These are phyloP conservation scores for Paragorgia papillata DNA, from an alignment of 92 coral and sea anemone genomes.

Conservation along the genomic window DNA sequence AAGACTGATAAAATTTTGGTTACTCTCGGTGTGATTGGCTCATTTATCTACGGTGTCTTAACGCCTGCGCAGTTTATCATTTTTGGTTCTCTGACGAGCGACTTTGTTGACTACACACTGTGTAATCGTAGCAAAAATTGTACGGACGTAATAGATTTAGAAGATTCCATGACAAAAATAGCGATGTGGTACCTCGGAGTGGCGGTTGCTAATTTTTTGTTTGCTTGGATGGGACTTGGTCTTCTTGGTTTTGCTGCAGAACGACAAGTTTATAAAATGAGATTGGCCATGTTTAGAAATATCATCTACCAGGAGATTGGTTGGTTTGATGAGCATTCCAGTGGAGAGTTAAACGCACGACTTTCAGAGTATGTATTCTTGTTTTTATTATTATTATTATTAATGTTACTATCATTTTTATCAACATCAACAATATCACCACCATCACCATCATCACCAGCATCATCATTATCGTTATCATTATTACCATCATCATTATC, in stretches of 20 bases:
- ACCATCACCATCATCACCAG: no score
- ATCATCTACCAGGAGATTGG: slow-evolving; percentile 56
- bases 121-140: not conserved
- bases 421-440: no score
- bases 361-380: slow-evolving; percentile 46
- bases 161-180: slow-evolving; percentile 29
- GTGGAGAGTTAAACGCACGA: slow-evolving; percentile 53
- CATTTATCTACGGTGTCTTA: not conserved
- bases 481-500: no score
- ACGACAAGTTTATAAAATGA: slow-evolving; percentile 55
- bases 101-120: slow-evolving; percentile 11
- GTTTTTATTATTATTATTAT: no score
- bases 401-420: no score
- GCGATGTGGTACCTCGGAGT: slow-evolving; percentile 29
- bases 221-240: slow-evolving; percentile 29
- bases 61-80: slow-evolving; percentile 26
- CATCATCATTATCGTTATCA: no score
- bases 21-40: slow-evolving; percentile 1
- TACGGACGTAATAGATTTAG: not conserved
- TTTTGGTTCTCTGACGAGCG: not conserved
- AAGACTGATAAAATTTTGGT: slow-evolving; percentile 10
- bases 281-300: slow-evolving; percentile 47
- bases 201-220: slow-evolving; percentile 15
- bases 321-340: slow-evolving; percentile 53
- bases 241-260: slow-evolving; percentile 37